Conservation (phyloP, 2,888 invertebrate species). For the Yponomeuta plumbellus region DNA sequence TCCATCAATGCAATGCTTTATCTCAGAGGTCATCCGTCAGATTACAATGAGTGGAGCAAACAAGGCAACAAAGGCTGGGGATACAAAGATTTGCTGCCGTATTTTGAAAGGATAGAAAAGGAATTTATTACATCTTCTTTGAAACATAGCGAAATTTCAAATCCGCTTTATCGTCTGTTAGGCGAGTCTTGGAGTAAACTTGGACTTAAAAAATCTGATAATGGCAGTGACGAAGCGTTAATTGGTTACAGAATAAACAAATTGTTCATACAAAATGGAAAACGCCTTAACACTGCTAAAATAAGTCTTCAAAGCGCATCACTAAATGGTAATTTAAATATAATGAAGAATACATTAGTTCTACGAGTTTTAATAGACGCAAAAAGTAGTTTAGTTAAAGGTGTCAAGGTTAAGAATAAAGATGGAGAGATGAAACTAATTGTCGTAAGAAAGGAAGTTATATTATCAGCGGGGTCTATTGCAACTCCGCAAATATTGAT, state of each 20-base stretch:
- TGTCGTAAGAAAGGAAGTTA: constrained; percentile 58
- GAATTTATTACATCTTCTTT: constrained; percentile 26
- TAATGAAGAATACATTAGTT: constrained; percentile 68
- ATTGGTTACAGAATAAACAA: constrained; percentile 66
- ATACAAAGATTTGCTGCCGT: constrained; percentile 61
- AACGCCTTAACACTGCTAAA: constrained; percentile 67
- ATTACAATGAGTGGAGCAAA: constrained; percentile 74
- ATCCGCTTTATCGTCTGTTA: constrained; percentile 37
- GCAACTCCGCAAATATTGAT: constrained; percentile 69
- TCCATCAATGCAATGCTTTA: constrained; percentile 79
- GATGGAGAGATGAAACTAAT: constrained; percentile 42
- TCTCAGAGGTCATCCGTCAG: constrained; percentile 70
- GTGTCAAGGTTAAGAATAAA: constrained; percentile 51
- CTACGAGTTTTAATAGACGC: constrained; percentile 67
- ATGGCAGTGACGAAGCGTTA: constrained; percentile 39
- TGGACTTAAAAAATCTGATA: constrained; percentile 36
- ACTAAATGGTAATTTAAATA: constrained; percentile 39
- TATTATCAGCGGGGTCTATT: constrained; percentile 67
- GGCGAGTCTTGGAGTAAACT: constrained; percentile 54
- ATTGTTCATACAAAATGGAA: constrained; percentile 59
- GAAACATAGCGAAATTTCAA: constrained; percentile 22
- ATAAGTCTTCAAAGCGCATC: constrained; percentile 49
- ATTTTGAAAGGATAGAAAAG: constrained; percentile 62
- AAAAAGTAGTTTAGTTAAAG: constrained; percentile 46
- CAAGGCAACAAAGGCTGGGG: constrained; percentile 73